Evolutionary conservation across 2,797 vertebrate genomes (phyloP).

Genomic region (Coendou prehensilis): DNA sequence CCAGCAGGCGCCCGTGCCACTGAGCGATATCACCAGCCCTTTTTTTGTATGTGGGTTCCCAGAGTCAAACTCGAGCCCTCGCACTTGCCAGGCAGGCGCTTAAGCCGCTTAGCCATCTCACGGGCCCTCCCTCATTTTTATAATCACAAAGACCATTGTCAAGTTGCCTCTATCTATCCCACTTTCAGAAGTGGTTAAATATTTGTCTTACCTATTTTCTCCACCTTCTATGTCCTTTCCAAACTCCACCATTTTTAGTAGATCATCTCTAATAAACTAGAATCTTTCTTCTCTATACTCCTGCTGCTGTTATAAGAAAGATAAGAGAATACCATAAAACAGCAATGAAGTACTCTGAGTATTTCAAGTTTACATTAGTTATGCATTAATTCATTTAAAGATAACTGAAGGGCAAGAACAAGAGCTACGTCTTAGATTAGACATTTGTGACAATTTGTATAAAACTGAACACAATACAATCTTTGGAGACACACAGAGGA

Average conservation of each 20-base stretch:
- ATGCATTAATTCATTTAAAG: slow-evolving; percentile 12
- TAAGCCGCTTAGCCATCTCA: too few species aligned
- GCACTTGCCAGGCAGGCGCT: too few species aligned
- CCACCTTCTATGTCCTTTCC: not conserved
- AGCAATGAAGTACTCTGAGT: not conserved
- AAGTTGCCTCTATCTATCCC: not conserved
- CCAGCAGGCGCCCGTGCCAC: too few species aligned
- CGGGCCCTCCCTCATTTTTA: not conserved
- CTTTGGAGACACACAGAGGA: not conserved
- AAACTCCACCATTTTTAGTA: not conserved
- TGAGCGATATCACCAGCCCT: too few species aligned
- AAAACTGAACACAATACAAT: not conserved
- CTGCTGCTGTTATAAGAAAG: not conserved
- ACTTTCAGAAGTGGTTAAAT: slow-evolving; percentile 35
- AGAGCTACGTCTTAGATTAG: not conserved
- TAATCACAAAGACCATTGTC: not conserved
- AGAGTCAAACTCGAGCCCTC: too few species aligned
- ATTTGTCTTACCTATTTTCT: not conserved
- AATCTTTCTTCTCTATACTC: not conserved
- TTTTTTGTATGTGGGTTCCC: too few species aligned
- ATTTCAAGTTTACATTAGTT: slow-evolving; percentile 20
- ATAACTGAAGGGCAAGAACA: not conserved
- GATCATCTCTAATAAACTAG: not conserved
- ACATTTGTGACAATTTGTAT: not conserved
- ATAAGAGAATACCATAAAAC: not conserved